A percentile compares a stretch with the other conserved stretches of the same genome.
Evolutionary conservation across 2,113 vertebrate genomes (phyloP).

Genomic region (Nesoenas mayeri): DNA sequence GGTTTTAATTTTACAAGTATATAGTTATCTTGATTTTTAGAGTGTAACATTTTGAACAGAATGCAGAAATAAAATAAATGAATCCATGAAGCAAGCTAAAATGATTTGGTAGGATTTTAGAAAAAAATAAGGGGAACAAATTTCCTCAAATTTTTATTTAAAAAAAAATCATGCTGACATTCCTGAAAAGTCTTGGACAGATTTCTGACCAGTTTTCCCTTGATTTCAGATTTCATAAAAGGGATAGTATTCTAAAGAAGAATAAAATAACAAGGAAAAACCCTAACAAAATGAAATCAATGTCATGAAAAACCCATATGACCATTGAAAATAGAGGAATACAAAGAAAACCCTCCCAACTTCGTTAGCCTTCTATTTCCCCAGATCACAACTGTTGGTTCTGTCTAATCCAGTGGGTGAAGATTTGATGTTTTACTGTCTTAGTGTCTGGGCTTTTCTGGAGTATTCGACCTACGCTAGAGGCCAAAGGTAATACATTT

Average conservation of each 20-base stretch:
- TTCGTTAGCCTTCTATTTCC: background rate
- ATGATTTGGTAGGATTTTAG: background rate
- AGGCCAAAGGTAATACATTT: background rate
- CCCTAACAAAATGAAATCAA: rapidly evolving
- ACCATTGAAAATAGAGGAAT: background rate
- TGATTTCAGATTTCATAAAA: background rate
- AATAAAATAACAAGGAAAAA: background rate
- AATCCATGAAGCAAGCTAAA: background rate
- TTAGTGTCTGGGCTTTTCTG: background rate
- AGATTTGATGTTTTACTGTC: background rate
- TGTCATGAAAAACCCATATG: rapidly evolving
- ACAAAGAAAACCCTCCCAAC: rapidly evolving
- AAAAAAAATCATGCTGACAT: background rate
- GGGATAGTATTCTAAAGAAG: background rate
- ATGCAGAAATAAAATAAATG: background rate
- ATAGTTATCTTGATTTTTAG: background rate
- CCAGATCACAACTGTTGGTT: background rate
- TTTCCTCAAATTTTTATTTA: background rate
- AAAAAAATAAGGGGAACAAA: background rate
- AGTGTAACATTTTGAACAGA: background rate
- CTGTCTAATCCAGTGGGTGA: background rate
- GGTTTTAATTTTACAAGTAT: background rate
- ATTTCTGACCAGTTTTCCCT: background rate
- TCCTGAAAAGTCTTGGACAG: background rate
- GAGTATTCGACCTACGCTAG: background rate